These are phyloP conservation scores for Ctenochaetus hawaiiensis DNA, from an alignment of 2,797 vertebrate species.

Conservation along the genomic window DNA sequence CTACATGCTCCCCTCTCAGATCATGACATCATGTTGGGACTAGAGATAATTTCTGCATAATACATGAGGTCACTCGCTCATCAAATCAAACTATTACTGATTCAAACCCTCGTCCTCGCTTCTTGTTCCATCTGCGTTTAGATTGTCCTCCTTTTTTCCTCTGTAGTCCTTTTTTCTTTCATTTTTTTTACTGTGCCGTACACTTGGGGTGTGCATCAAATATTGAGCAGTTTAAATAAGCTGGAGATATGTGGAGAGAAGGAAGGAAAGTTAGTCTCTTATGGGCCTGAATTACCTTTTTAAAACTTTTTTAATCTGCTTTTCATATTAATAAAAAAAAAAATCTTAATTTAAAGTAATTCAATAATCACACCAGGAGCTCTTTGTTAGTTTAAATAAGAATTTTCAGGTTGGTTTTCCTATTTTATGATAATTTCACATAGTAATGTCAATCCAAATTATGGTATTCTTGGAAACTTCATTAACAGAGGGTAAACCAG, in stretches of 20 bases:
- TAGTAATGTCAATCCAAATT: background rate
- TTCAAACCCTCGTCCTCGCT: conserved; percentile 29
- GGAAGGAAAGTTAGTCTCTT: background rate
- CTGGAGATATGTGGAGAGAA: background rate
- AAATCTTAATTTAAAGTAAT: background rate
- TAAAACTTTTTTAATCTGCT: background rate
- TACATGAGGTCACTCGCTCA: conserved; percentile 68
- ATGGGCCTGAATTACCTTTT: background rate
- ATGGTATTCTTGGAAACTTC: background rate
- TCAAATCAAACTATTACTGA: conserved; percentile 53
- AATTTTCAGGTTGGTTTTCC: background rate
- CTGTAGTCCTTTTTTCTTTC: background rate
- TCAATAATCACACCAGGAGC: background rate
- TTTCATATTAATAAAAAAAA: conserved; percentile 1
- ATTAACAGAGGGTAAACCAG: background rate
- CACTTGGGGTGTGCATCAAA: conserved; percentile 6
- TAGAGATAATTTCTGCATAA: conserved; percentile 69
- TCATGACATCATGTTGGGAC: conserved; percentile 76
- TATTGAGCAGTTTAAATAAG: conserved; percentile 23
- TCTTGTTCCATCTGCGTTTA: conserved; percentile 5
- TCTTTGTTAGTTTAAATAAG: background rate
- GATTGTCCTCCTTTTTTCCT: background rate
- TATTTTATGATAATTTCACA: background rate
- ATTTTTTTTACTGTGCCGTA: background rate
- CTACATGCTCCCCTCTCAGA: conserved; percentile 69